A percentile compares a stretch with the other conserved stretches of the same genome.
Conservation (phyloP, 2,797 vertebrate species). For the Typhlichthys subterraneus region DNA sequence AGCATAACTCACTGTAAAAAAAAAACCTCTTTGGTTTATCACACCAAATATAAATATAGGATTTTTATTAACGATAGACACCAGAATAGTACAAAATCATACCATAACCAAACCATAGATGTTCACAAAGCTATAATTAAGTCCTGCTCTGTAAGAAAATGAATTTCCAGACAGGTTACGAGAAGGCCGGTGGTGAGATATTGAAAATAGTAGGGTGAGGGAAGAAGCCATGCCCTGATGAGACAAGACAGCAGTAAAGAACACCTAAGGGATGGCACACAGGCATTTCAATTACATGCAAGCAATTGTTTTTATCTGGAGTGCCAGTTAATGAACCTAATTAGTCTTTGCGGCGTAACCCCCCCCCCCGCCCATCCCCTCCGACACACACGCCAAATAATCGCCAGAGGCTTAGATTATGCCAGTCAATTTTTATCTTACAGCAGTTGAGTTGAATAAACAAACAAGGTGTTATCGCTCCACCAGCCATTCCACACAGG, state of each 20-base stretch:
- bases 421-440: conserved; percentile 76
- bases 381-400: conserved; percentile 64
- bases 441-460: conserved; percentile 49
- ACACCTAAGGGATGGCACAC: conserved; percentile 58
- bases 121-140: conserved; percentile 26
- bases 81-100: not conserved
- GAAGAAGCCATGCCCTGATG: conserved; percentile 24
- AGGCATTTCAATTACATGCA: conserved; percentile 81
- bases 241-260: conserved; percentile 23
- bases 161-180: conserved; percentile 44
- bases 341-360: conserved; percentile 79
- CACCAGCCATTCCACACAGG: conserved; percentile 66
- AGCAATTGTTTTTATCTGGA: conserved; percentile 82
- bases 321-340: conserved; percentile 83
- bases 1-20: not conserved
- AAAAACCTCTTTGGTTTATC: not conserved
- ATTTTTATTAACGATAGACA: not conserved
- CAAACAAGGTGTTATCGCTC: conserved; percentile 67
- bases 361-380: conserved; percentile 41
- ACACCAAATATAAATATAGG: not conserved
- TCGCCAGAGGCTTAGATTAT: conserved; percentile 75
- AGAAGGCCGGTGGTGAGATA: conserved; percentile 26
- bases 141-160: conserved; percentile 36
- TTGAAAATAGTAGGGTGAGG: not conserved
- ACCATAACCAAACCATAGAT: conserved; percentile 29